These are phyloP conservation scores for Capreolus pygargus DNA, from an alignment of 2,113 vertebrate species.

Conservation along the genomic window DNA sequence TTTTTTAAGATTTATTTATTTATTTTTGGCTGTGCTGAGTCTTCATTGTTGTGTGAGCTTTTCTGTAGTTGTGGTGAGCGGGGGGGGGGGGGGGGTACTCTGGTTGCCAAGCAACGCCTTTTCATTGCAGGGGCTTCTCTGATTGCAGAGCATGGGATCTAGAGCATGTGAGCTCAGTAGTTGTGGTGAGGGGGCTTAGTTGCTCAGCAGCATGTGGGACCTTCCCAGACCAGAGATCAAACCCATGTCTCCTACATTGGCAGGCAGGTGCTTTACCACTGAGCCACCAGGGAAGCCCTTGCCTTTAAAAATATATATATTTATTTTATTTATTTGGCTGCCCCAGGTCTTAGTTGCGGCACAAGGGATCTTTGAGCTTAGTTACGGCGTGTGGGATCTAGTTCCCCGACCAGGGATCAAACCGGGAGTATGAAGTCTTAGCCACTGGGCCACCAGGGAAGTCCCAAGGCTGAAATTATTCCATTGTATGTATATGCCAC, in stretches of 20 bases:
- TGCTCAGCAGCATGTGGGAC: not conserved
- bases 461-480: not conserved
- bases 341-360: not conserved
- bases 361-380: not conserved
- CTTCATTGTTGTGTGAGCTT: not conserved
- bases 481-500: not conserved
- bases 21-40: not conserved
- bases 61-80: not conserved
- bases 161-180: not conserved
- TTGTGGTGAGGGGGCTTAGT: not conserved
- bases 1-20: not conserved
- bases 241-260: not conserved
- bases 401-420: not conserved
- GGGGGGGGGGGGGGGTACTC: not conserved
- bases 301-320: not conserved
- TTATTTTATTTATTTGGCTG: not conserved
- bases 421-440: not conserved
- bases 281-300: not conserved
- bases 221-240: not conserved
- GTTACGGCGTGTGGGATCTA: not conserved
- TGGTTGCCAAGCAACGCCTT: not conserved
- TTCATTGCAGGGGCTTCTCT: not conserved
- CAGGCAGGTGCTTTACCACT: not conserved
- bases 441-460: not conserved
- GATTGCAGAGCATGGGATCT: not conserved